Evolutionary conservation across 1,140 invertebrate genomes (phyloP).

Genomic region (Pseudomyrmex sp.): DNA sequence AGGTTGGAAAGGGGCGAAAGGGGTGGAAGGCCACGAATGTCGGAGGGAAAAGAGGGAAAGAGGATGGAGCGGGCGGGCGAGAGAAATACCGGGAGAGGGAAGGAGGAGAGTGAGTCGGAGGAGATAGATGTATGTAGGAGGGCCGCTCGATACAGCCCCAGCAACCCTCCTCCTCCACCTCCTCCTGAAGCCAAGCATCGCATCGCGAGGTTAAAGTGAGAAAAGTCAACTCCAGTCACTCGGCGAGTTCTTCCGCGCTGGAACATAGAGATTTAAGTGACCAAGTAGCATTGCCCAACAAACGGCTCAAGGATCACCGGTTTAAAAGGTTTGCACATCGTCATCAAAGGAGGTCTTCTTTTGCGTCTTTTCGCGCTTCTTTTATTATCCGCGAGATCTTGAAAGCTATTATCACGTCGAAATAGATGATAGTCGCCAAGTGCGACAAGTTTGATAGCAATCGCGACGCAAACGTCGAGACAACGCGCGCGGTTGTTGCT

Average conservation of each 20-base stretch:
- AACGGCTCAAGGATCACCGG: slow-evolving; percentile 58
- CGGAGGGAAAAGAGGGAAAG: slow-evolving; percentile 83
- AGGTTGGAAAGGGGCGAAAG: slow-evolving; percentile 76
- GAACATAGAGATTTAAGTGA: slow-evolving; percentile 73
- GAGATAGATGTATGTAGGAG: slow-evolving; percentile 86
- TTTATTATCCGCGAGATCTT: slow-evolving; percentile 27
- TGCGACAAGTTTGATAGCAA: slow-evolving; percentile 17
- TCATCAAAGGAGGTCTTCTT: neutral
- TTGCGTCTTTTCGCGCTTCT: neutral
- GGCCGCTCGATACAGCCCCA: slow-evolving; percentile 86
- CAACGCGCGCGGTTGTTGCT: slow-evolving; percentile 6
- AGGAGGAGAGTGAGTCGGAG: slow-evolving; percentile 81
- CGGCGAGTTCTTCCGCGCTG: slow-evolving; percentile 79
- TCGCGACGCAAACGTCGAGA: neutral
- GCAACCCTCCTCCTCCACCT: slow-evolving; percentile 81
- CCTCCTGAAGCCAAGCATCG: slow-evolving; percentile 84
- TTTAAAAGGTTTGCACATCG: slow-evolving; percentile 32
- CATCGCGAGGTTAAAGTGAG: slow-evolving; percentile 85
- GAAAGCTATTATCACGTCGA: slow-evolving; percentile 16
- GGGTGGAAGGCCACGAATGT: slow-evolving; percentile 82
- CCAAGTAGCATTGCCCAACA: slow-evolving; percentile 30
- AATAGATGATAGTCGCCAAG: neutral
- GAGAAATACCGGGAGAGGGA: slow-evolving; percentile 75
- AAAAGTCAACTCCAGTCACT: slow-evolving; percentile 85
- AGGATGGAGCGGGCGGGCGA: slow-evolving; percentile 71